phyloP scores from a whole-genome alignment of 2,797 vertebrate genomes.

The Antennarius maculatus region DNA sequence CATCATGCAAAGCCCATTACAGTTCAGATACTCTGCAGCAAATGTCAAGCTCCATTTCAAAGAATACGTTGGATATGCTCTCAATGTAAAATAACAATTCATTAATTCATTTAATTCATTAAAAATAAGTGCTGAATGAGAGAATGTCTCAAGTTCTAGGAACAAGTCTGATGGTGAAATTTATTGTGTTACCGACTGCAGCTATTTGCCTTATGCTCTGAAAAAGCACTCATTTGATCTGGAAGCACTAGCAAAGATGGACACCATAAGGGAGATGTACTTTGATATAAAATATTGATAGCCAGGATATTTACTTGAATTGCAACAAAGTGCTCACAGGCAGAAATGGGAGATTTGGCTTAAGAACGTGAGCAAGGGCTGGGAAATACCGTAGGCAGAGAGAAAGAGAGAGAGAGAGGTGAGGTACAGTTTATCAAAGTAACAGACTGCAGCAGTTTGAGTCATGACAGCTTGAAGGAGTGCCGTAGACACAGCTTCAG shows the following conservation, averaged over 20 bases:
- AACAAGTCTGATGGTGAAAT: constrained; percentile 53
- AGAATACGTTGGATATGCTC: constrained; percentile 30
- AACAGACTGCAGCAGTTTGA: constrained; percentile 48
- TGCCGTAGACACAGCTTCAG: constrained; percentile 31
- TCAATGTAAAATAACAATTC: neutral
- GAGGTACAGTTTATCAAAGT: constrained; percentile 40
- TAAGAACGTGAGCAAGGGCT: constrained; percentile 30
- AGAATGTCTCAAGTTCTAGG: constrained; percentile 29
- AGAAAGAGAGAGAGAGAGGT: constrained; percentile 9
- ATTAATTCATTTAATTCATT: constrained; percentile 34
- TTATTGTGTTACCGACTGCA: constrained; percentile 35
- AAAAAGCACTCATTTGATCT: constrained; percentile 55
- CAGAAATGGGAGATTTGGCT: constrained; percentile 41
- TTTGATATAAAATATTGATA: constrained; percentile 79
- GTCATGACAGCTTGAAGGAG: constrained; percentile 45
- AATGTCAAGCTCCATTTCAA: constrained; percentile 31
- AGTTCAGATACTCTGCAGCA: constrained; percentile 29
- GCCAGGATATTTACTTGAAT: constrained; percentile 61
- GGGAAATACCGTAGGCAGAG: constrained; percentile 32
- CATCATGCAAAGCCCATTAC: constrained; percentile 47
- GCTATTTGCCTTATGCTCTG: constrained; percentile 41
- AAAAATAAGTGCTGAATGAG: constrained; percentile 32
- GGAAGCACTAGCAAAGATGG: constrained; percentile 21
- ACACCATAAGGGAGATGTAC: constrained; percentile 49
- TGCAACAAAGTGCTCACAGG: constrained; percentile 64